Evolutionary conservation across 2,797 vertebrate species (phyloP).

Genomic region (Poliocrania exsul): DNA sequence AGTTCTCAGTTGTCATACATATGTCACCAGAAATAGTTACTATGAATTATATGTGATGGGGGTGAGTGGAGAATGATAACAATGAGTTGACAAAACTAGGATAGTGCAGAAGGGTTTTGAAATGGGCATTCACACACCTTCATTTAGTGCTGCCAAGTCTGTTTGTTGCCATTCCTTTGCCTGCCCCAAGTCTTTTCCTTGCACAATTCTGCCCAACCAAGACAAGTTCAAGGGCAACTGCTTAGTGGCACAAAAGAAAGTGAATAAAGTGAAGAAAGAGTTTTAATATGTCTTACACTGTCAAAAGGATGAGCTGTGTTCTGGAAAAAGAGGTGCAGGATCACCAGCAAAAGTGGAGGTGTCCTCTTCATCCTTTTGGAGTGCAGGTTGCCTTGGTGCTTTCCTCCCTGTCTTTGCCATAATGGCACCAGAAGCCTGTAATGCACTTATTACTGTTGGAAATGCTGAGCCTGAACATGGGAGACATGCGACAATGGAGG

Average conservation of each 20-base stretch:
- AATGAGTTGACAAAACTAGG: neutral
- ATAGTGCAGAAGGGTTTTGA: neutral
- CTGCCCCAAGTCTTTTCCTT: neutral
- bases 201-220: neutral
- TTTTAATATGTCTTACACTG: neutral
- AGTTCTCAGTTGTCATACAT: neutral
- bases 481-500: constrained; percentile 21
- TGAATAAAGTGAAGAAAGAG: neutral
- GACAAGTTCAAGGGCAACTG: neutral
- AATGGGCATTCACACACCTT: neutral
- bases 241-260: neutral
- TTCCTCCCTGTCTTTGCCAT: neutral
- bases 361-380: neutral
- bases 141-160: neutral
- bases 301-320: neutral
- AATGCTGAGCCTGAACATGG: neutral
- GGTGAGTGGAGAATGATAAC: neutral
- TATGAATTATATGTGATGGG: fast-evolving
- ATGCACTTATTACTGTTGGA: neutral
- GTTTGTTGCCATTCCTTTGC: neutral
- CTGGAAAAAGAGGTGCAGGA: neutral
- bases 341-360: neutral
- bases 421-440: neutral
- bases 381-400: neutral
- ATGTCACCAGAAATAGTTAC: neutral